phyloP scores from a whole-genome alignment of 2,888 invertebrate species.

The Hermaeophaga mercurialis region DNA sequence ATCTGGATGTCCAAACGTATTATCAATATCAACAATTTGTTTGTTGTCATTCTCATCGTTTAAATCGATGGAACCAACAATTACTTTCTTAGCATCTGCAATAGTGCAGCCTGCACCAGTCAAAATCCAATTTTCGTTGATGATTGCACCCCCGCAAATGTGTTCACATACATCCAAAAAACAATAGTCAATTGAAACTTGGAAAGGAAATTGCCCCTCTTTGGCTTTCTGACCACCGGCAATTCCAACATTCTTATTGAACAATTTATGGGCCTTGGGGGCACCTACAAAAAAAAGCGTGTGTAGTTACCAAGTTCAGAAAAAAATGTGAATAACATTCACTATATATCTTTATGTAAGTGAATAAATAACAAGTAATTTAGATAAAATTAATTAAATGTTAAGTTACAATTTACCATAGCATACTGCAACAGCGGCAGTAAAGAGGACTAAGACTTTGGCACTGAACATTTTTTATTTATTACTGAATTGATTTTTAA shows the following conservation, averaged over 20 bases:
- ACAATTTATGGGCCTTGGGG: constrained; percentile 2
- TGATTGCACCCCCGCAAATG: constrained; percentile 2
- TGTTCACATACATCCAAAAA: background rate
- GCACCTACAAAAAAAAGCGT: constrained; percentile 17
- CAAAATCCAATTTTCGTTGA: constrained; percentile 3
- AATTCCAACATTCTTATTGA: constrained; percentile 41
- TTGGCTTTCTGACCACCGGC: constrained; percentile 54
- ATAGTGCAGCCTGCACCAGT: background rate
- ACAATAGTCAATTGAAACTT: background rate
- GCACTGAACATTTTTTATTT: too few relatives aligned
- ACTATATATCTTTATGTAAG: too few relatives aligned
- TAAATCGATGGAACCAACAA: constrained; percentile 44
- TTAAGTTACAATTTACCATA: too few relatives aligned
- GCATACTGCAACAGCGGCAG: too few relatives aligned
- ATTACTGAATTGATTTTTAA: too few relatives aligned
- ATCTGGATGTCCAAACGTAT: background rate
- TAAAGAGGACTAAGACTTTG: too few relatives aligned
- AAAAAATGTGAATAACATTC: too few relatives aligned
- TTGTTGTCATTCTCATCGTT: constrained; percentile 22
- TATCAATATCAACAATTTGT: background rate
- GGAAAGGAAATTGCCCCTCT: background rate
- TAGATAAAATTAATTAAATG: too few relatives aligned
- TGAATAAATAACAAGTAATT: too few relatives aligned
- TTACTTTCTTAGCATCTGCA: constrained; percentile 34
- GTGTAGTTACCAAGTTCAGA: too few relatives aligned